Base-by-base conservation (phyloP, 2,888 invertebrate genomes). In the Dyspetes luteomarginatus region DNA sequence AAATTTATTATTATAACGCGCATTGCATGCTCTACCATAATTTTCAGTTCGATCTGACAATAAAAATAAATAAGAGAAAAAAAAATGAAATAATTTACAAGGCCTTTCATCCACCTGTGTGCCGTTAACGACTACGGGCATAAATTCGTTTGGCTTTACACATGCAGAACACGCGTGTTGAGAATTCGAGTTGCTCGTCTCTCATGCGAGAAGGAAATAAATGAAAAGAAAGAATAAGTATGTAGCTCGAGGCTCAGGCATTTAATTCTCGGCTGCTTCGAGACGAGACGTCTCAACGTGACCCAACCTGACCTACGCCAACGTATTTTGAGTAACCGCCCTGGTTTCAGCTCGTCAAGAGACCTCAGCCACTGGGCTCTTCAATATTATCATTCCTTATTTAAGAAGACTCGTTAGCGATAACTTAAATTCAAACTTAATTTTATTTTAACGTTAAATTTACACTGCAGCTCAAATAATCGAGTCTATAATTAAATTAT, bases 251-350 rank as follows among this genome's bases (percentile, higher is more conserved):
- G 48, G 17, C n/a, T 4, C 48, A n/a, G 48, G 48, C 17, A 48
- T 48, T 52, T 52, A 22, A 52, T 24, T 43, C 9, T 24, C 28
- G 26, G 43, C 7, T 7, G 41, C 28, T 17, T 17, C 55, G 43
- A 28, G 36, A 64, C 67, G 67, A 26, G 26, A 15, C 36, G 41
- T 41, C 58, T 69, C 67, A 60, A 75, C 75, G 65, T 64, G 77
- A 77, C 71, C 77, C 43, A 36, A 50, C 77, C 64, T 41, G 77
- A 77, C 77, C 77, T 77, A 77, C 71, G 22, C 64, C 56, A 77
- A 77, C 69, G 71, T 77, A 71, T 71, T 71, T 77, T 64, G 60
- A 77, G 62, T 64, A 55, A 72, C 55, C 69, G 77, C 45, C 62
- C 62, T 58, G 50, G 69, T 71, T 71, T 17, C 48, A 65, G 26